These are phyloP conservation scores for Rhabdomys pumilio DNA, from an alignment of 2,797 vertebrate species.

Conservation along the genomic window DNA sequence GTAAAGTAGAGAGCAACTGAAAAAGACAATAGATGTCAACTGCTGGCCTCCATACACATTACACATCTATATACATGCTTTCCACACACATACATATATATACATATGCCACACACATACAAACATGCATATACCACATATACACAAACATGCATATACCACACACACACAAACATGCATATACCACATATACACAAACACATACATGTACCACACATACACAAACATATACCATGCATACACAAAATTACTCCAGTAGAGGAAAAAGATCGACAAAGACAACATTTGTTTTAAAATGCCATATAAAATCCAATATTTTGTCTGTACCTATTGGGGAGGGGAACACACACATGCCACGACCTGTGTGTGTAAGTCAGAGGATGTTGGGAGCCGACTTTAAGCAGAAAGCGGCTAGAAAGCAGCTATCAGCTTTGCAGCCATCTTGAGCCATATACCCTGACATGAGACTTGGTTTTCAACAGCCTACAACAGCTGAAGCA, in stretches of 20 bases:
- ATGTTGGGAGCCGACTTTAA: too few species aligned
- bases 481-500: too few species aligned
- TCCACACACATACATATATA: not conserved
- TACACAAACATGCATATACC: not conserved
- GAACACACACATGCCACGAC: not conserved
- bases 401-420: too few species aligned
- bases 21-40: not conserved
- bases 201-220: not conserved
- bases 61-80: not conserved
- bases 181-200: not conserved
- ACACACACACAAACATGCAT: not conserved
- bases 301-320: not conserved
- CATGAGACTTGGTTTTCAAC: too few species aligned
- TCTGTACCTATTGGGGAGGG: not conserved
- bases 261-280: not conserved
- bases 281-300: not conserved
- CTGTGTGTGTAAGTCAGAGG: not conserved
- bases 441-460: too few species aligned
- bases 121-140: not conserved
- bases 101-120: not conserved
- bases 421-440: too few species aligned
- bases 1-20: not conserved
- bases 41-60: not conserved
- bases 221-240: not conserved
- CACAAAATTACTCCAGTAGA: not conserved